These are phyloP conservation scores for Limnothrissa miodon DNA, from an alignment of 2,113 vertebrate genomes.

Conservation along the genomic window DNA sequence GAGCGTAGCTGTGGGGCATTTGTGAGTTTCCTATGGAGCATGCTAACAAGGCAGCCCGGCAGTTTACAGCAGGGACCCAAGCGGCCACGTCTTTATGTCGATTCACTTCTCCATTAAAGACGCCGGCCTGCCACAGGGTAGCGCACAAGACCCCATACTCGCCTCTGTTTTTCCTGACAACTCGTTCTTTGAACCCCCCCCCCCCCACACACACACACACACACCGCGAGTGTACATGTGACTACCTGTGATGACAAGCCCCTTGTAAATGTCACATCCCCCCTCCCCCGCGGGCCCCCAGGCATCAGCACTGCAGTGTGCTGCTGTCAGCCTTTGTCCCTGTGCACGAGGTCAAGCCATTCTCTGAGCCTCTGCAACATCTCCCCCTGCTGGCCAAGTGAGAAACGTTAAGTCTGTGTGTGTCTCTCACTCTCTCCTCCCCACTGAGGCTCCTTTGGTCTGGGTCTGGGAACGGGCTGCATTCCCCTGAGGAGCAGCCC, in stretches of 20 bases:
- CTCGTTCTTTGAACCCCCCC: background rate
- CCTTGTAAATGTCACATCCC: constrained; percentile 36
- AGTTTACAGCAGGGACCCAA: background rate
- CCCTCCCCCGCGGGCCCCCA: background rate
- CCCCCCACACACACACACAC: too few relatives aligned
- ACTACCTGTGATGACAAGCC: constrained; percentile 6
- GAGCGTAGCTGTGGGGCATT: background rate
- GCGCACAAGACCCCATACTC: background rate
- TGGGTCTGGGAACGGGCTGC: background rate
- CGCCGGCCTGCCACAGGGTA: background rate
- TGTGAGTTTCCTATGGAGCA: background rate
- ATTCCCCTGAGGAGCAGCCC: background rate
- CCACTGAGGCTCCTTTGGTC: background rate
- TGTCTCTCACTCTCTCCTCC: too few relatives aligned
- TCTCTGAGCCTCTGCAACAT: constrained; percentile 65
- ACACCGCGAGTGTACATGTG: background rate
- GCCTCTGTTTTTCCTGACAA: background rate
- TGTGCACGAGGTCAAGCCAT: constrained; percentile 50
- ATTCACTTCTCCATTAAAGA: background rate
- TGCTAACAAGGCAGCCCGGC: background rate
- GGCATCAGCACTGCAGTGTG: constrained; percentile 40
- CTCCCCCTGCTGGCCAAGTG: constrained; percentile 69
- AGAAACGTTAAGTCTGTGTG: constrained; percentile 47
- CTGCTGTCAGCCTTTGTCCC: constrained; percentile 32
- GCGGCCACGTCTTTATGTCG: background rate